A percentile compares a stretch with the other conserved stretches of the same genome.
phyloP scores from a whole-genome alignment of 2,888 invertebrate species.

The Cephalotes varians region DNA sequence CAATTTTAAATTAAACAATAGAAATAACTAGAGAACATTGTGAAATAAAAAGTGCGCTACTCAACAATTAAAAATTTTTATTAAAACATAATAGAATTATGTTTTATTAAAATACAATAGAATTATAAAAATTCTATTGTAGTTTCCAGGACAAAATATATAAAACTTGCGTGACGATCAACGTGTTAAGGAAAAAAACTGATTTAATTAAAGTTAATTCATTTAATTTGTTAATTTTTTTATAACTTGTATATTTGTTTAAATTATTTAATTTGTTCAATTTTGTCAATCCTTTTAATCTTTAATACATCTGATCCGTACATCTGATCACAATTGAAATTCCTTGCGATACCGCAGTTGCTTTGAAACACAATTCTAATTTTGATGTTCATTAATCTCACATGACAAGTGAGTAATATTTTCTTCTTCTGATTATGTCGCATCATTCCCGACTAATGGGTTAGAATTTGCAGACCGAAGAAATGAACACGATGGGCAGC shows the following conservation, averaged over 20 bases:
- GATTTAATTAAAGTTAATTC: neutral
- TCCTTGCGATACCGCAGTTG: conserved; percentile 6
- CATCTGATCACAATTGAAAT: conserved; percentile 20
- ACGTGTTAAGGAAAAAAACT: neutral
- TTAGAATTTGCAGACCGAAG: neutral
- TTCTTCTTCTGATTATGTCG: conserved; percentile 17
- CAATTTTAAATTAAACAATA: too few species aligned
- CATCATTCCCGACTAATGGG: neutral
- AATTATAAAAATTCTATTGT: too few species aligned
- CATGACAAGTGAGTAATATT: conserved; percentile 40
- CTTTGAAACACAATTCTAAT: conserved; percentile 26
- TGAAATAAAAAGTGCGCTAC: too few species aligned
- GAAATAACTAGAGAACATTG: too few species aligned
- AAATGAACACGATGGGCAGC: neutral
- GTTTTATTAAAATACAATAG: too few species aligned
- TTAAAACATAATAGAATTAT: too few species aligned
- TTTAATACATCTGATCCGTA: neutral
- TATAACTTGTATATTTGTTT: neutral
- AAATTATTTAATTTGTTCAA: neutral
- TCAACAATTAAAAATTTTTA: too few species aligned
- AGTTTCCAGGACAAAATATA: too few species aligned
- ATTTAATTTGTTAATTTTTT: neutral
- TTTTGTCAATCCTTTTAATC: neutral
- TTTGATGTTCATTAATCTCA: conserved; percentile 44
- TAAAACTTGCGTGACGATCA: too few species aligned